A percentile compares a stretch with the other conserved stretches of the same genome.
phyloP scores from a whole-genome alignment of 2,888 invertebrate species.

The Galeruca laticollis region DNA sequence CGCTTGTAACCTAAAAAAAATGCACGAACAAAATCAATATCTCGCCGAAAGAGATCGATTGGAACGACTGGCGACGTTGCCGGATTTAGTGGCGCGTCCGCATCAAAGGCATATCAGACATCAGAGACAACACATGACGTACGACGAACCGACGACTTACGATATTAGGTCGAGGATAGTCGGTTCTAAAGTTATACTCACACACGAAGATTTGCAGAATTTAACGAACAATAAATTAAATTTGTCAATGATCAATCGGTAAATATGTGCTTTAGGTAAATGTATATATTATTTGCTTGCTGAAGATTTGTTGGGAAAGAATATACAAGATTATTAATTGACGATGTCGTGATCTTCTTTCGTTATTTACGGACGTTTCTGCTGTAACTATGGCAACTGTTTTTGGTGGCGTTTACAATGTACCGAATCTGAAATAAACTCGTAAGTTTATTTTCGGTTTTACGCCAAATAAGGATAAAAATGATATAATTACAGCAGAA shows the following conservation, averaged over 20 bases:
- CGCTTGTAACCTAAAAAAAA: conserved; percentile 58
- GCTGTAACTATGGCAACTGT: no score
- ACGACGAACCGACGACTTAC: conserved; percentile 40
- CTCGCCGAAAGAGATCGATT: conserved; percentile 53
- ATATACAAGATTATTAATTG: no score
- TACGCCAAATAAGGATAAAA: no score
- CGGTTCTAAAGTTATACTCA: conserved; percentile 55
- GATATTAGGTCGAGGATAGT: conserved; percentile 56
- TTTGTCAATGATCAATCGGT: conserved; percentile 53
- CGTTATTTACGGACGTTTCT: no score
- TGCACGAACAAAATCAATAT: conserved; percentile 54
- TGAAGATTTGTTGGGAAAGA: neutral
- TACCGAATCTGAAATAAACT: no score
- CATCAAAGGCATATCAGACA: conserved; percentile 59
- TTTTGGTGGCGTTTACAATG: no score
- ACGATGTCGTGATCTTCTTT: no score
- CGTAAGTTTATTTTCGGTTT: no score
- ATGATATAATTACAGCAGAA: no score
- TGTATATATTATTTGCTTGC: neutral
- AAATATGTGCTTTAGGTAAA: conserved; percentile 34
- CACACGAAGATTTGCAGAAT: conserved; percentile 56
- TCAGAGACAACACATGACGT: conserved; percentile 56
- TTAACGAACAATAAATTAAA: conserved; percentile 50
- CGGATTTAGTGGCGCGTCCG: conserved; percentile 44
- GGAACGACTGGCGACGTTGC: conserved; percentile 56